Evolutionary conservation across 2,797 vertebrate genomes (phyloP), one percentile per base, ranked within the genome.

Genomic region (Rhyacichthys aspro): DNA sequence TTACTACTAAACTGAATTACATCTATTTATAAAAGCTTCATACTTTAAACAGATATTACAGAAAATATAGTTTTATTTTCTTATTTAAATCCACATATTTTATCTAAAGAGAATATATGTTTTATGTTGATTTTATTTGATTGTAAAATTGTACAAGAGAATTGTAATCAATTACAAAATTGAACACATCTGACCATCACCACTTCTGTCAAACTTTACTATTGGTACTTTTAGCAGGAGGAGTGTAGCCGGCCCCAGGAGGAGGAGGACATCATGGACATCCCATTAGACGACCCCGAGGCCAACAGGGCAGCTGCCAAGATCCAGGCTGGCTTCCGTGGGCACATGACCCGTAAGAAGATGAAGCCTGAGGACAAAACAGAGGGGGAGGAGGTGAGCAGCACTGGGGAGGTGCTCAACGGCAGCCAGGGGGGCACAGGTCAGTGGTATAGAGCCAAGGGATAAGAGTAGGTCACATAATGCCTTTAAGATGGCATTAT

Each of bases 321-420:
- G 90, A 99, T 99, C 90, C 97, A 99, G 89, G 97, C 97, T 2
- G 96, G 97, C 79, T 98, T 99, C 86, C 95, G 97, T 9, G 97
- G 97, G 68, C 97, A 99, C 86, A 99, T 99, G 97, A 98, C 97
- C 72, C 90, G 96, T 73, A 98, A 99, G 96, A 98, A 99, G 96
- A 96, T 98, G 90, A 98, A 98, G 90, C 91, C 92, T 9, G 95
- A 94, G 55, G 95, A 95, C 85, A 96, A 98, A 82, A 91, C 95
- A 1, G 84, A 93, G 11, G 95, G 94, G 86, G 95, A 96, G 89
- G 95, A 96, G 84, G 90, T 95, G 75, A 96, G 94, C 91, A 94
- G 93, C 90, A 91, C 91, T 78, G 89, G 87, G 83, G 89, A 91
- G 70, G 86, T 86, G 55, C 88, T 91, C 87, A 90, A 86, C 77